Base-by-base conservation (phyloP, 1,140 invertebrate species). In the Calephelis nemesis region DNA sequence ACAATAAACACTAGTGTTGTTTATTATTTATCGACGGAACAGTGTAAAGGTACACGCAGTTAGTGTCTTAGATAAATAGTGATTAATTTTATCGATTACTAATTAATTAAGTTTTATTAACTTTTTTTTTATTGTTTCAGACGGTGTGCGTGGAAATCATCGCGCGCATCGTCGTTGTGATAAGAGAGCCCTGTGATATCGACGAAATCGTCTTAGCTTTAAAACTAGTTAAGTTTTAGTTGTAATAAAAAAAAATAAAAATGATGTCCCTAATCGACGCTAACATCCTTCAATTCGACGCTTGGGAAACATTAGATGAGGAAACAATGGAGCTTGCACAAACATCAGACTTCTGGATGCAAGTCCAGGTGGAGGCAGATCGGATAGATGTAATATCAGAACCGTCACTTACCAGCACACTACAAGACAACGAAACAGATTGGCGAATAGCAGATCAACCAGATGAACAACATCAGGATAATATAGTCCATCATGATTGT, bases 111-210 rank as follows among this genome's bases (percentile, higher is more conserved):
- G 63, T 74, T 54, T 69, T 77, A 69, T 6, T 45, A 63, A 54
- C 58, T 60, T 68, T 65, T 82, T 84, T 82, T 82, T 70, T 76
- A 73, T 91, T 90, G 89, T 91, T 91, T 13, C 87, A 91, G 89
- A 88, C 86, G 86, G 88, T 90, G 89, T 89, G 89, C 86, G 87
- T 90, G 83, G 79, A 75, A 80, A 71, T 76, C 82, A 81, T 82
- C 81, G 86, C 87, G 86, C 85, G 88, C 87, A 89, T 89, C 87
- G 87, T 86, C 81, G 82, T 80, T 90, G 88, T 90, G 87, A 91
- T 90, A 89, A 85, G 85, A 85, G 87, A 87, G 79, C 82, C 81
- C 88, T 91, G 89, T 91, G 89, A 91, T 91, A 91, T 88, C 82
- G 85, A 89, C 84, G 83, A 87, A 77, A 85, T 89, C 89, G 87